phyloP scores from a whole-genome alignment of 2,888 invertebrate species.

The Agrochola litura region DNA sequence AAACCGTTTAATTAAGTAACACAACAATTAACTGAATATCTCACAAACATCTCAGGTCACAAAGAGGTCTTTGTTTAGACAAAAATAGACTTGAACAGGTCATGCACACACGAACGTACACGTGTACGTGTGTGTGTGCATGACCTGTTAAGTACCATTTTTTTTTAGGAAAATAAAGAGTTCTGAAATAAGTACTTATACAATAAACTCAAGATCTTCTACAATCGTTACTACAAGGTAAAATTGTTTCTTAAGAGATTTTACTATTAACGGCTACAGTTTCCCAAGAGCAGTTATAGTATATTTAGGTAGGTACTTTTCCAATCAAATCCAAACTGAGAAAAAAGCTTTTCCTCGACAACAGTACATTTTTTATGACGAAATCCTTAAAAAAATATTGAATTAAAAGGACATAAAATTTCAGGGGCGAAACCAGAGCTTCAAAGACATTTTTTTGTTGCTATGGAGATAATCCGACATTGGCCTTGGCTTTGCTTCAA shows the following conservation, averaged over 20 bases:
- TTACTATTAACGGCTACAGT: background rate
- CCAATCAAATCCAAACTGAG: background rate
- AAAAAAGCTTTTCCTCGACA: background rate
- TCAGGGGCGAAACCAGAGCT: slow-evolving; percentile 28
- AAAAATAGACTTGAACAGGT: too few species aligned
- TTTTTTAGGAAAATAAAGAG: background rate
- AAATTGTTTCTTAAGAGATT: background rate
- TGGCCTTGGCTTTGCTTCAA: slow-evolving; percentile 11
- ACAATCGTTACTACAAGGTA: too few species aligned
- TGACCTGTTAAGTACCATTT: background rate
- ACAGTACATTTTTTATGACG: slow-evolving; percentile 6
- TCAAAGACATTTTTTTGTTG: slow-evolving; percentile 39
- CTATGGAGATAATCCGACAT: slow-evolving; percentile 24
- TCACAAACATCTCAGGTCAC: background rate
- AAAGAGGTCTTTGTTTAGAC: too few species aligned
- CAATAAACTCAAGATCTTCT: too few species aligned
- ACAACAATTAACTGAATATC: background rate
- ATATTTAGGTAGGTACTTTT: background rate
- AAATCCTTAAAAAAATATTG: slow-evolving; percentile 38
- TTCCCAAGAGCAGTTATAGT: background rate
- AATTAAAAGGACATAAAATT: slow-evolving; percentile 44
- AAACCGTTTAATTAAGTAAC: too few species aligned
- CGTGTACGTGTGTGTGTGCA: too few species aligned
- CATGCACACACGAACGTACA: too few species aligned
- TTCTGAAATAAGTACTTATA: background rate